A percentile compares a stretch with the other conserved stretches of the same genome.
Conservation (phyloP, 1,140 invertebrate species). For the Homalodisca vitripennis region DNA sequence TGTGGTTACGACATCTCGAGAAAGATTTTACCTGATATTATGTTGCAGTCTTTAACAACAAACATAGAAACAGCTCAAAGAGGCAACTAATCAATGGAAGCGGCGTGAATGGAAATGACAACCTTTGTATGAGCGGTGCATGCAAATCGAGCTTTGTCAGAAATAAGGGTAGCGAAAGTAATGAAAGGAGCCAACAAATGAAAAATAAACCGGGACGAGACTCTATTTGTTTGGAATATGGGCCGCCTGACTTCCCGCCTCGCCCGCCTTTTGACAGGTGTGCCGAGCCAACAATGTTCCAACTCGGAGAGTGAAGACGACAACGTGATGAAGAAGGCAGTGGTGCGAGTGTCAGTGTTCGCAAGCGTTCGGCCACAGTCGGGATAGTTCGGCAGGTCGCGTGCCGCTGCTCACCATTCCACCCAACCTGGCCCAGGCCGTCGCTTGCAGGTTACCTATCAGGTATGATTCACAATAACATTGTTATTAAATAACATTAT, state of each 20-base stretch:
- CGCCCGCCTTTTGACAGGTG: conserved; percentile 3
- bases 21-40: no score
- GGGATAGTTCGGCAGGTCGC: not conserved
- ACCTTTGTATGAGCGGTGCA: not conserved
- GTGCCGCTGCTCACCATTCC: not conserved
- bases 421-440: no score
- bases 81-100: not conserved
- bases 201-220: not conserved
- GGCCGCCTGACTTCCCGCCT: not conserved
- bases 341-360: no score
- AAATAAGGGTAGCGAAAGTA: conserved; percentile 19
- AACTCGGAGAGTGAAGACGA: no score
- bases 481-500: no score
- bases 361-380: not conserved
- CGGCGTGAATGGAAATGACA: not conserved
- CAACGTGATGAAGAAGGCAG: no score
- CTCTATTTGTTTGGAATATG: not conserved
- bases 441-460: no score
- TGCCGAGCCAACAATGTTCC: conserved; percentile 4
- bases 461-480: no score
- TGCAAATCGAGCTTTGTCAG: not conserved
- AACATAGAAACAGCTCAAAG: no score
- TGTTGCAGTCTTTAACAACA: no score
- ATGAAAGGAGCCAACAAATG: not conserved
- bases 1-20: no score